Conservation (phyloP, 2,888 invertebrate genomes). For the Atrina japonica region DNA sequence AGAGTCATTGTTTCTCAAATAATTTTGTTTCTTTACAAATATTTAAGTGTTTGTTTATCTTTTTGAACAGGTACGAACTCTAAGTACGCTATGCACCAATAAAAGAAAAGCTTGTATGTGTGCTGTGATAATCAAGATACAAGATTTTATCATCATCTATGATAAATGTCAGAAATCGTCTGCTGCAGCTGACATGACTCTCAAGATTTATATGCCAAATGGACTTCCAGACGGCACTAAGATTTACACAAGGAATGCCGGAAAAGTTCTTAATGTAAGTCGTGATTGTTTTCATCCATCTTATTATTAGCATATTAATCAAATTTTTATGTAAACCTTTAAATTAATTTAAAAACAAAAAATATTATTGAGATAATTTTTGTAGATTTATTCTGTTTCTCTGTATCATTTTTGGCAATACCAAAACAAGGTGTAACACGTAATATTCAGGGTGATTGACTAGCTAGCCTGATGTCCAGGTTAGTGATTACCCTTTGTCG, state of each 20-base stretch:
- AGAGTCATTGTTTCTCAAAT: too few relatives aligned
- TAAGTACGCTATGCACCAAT: constrained; percentile 36
- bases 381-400: too few relatives aligned
- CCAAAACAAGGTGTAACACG: too few relatives aligned
- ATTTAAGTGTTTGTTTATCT: too few relatives aligned
- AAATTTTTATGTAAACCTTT: neutral
- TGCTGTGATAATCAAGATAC: constrained; percentile 65
- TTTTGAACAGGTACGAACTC: constrained; percentile 40
- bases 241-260: constrained; percentile 54
- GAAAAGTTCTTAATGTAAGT: constrained; percentile 62
- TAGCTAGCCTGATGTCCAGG: too few relatives aligned
- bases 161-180: constrained; percentile 58
- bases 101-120: constrained; percentile 61
- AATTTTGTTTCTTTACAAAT: too few relatives aligned
- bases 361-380: too few relatives aligned
- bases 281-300: neutral
- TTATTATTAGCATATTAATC: neutral
- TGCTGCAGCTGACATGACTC: constrained; percentile 30
- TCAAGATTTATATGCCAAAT: constrained; percentile 56
- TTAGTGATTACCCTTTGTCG: too few relatives aligned
- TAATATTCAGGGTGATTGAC: too few relatives aligned
- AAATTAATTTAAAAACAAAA: too few relatives aligned
- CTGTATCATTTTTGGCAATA: too few relatives aligned
- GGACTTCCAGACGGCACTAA: constrained; percentile 59
- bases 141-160: constrained; percentile 69